phyloP scores from a whole-genome alignment of 1,140 invertebrate genomes.

The Trissolcus basalis region DNA sequence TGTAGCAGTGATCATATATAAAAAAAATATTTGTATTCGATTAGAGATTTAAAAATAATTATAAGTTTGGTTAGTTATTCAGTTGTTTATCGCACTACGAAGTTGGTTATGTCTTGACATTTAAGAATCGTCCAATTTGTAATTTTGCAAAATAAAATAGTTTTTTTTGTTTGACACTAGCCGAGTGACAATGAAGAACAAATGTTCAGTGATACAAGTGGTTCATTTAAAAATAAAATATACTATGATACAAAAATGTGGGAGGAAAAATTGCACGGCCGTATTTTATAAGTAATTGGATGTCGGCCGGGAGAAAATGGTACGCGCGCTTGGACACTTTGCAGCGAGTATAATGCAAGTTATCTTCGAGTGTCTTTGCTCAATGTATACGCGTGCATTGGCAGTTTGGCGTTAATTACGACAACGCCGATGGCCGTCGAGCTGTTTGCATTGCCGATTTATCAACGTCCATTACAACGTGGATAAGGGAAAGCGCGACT shows the following conservation, averaged over 20 bases:
- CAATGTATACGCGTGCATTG: conserved; percentile 50
- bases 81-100: too few species aligned
- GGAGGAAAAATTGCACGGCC: conserved; percentile 23
- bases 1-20: too few species aligned
- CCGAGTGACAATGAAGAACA: conserved; percentile 4
- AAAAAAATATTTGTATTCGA: too few species aligned
- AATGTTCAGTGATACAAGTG: conserved; percentile 19
- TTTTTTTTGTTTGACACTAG: too few species aligned
- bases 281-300: conserved; percentile 57
- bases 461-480: conserved; percentile 55
- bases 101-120: too few species aligned
- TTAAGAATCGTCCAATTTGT: too few species aligned
- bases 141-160: not conserved
- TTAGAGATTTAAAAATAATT: too few species aligned
- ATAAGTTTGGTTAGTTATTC: too few species aligned
- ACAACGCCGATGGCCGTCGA: conserved; percentile 50
- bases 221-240: conserved; percentile 31
- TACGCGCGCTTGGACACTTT: conserved; percentile 49
- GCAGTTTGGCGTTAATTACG: conserved; percentile 54
- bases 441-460: conserved; percentile 47
- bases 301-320: conserved; percentile 40
- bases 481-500: conserved; percentile 53
- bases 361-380: conserved; percentile 52
- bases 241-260: conserved; percentile 19
- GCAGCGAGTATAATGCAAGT: conserved; percentile 53